These are phyloP conservation scores for Cydia fagiglandana DNA, from an alignment of 1,140 invertebrate species.

Conservation along the genomic window DNA sequence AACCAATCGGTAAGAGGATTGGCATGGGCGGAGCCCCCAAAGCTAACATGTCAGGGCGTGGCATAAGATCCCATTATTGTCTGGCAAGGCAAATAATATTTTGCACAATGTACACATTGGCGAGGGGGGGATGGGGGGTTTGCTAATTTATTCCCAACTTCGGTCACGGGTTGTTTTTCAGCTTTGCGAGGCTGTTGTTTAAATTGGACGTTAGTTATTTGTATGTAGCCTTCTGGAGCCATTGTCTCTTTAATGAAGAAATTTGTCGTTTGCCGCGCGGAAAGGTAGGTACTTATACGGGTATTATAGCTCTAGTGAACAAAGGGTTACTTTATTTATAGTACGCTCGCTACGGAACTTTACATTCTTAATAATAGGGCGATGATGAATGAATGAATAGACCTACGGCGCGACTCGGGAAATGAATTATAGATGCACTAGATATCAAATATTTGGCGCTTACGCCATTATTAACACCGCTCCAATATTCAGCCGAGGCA, in stretches of 20 bases:
- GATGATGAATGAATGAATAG: not conserved
- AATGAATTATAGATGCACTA: too few relatives aligned
- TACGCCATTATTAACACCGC: too few relatives aligned
- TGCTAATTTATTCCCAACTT: slow-evolving; percentile 78
- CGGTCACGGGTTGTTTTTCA: slow-evolving; percentile 78
- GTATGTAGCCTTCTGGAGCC: slow-evolving; percentile 69
- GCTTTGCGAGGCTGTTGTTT: slow-evolving; percentile 78
- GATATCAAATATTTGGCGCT: too few relatives aligned
- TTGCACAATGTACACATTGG: slow-evolving; percentile 78
- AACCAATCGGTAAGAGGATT: slow-evolving; percentile 55
- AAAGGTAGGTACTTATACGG: not conserved
- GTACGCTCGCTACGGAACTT: not conserved
- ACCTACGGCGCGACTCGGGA: too few relatives aligned
- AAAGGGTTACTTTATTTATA: slow-evolving; percentile 5
- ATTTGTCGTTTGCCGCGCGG: slow-evolving; percentile 57
- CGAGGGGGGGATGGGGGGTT: slow-evolving; percentile 62
- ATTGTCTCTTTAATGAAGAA: slow-evolving; percentile 73
- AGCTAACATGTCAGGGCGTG: slow-evolving; percentile 77
- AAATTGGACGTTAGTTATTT: slow-evolving; percentile 77
- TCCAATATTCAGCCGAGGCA: too few relatives aligned
- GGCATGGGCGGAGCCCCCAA: slow-evolving; percentile 62
- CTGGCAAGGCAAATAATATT: slow-evolving; percentile 78
- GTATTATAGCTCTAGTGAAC: slow-evolving; percentile 5
- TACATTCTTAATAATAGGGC: not conserved
- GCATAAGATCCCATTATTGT: slow-evolving; percentile 77